phyloP scores from a whole-genome alignment of 2,888 invertebrate genomes.

The Atherix ibis region DNA sequence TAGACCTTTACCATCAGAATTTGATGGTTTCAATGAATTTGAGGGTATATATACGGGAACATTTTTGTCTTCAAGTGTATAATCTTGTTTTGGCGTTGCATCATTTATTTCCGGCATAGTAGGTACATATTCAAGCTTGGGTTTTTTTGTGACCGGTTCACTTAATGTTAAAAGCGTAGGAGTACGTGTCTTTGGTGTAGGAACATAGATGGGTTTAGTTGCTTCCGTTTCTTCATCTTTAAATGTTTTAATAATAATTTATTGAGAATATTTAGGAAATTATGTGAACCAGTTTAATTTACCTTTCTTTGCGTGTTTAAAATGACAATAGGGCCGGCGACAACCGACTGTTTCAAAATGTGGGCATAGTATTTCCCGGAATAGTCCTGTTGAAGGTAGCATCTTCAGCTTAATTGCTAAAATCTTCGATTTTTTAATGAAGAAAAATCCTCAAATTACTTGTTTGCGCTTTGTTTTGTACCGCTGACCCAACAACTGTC shows the following conservation, averaged over 20 bases:
- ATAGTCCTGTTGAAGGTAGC: conserved; percentile 82
- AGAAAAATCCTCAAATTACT: no score
- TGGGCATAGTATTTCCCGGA: conserved; percentile 72
- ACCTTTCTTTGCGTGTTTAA: conserved; percentile 69
- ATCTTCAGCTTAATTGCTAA: no score
- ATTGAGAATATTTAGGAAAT: no score
- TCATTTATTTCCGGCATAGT: conserved; percentile 28
- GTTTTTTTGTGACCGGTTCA: conserved; percentile 18
- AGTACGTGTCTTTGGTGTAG: conserved; percentile 16
- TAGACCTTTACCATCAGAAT: background rate
- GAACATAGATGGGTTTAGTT: conserved; percentile 20
- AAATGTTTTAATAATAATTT: no score
- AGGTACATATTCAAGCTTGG: conserved; percentile 29
- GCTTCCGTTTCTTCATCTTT: conserved; percentile 17
- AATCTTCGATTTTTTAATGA: no score
- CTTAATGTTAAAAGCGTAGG: conserved; percentile 23
- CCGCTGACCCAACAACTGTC: no score
- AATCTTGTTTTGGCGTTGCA: conserved; percentile 14
- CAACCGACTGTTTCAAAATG: conserved; percentile 70
- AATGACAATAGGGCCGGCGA: conserved; percentile 84
- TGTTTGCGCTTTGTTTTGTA: no score
- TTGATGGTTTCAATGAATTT: background rate
- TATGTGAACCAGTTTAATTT: no score
- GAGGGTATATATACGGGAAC: conserved; percentile 28
- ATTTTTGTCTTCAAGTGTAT: conserved; percentile 10